A percentile compares a stretch with the other conserved stretches of the same genome.
Conservation (phyloP, 1,140 invertebrate genomes). For the Mycetomoellerius zeteki region DNA sequence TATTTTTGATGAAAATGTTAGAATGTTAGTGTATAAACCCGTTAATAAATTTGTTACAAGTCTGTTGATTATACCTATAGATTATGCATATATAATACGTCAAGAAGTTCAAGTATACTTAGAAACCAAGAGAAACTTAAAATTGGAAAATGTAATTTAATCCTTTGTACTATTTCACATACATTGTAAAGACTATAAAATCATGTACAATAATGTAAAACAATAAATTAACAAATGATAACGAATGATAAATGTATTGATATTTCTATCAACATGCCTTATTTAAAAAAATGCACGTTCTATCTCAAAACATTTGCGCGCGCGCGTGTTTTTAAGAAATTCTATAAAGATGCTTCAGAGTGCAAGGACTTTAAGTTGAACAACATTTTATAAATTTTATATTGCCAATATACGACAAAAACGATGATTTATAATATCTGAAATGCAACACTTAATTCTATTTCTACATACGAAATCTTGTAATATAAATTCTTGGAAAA, state of each 20-base stretch:
- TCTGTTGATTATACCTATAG: not conserved
- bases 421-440: not conserved
- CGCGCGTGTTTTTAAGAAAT: not conserved
- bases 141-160: slow-evolving; percentile 1
- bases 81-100: slow-evolving; percentile 12
- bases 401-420: slow-evolving; percentile 7
- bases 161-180: slow-evolving; percentile 37
- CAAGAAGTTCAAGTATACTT: not conserved
- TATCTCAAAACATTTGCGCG: not conserved
- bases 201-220: not conserved
- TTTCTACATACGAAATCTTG: not conserved
- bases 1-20: not conserved
- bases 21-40: not conserved
- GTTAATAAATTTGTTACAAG: not conserved
- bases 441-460: not conserved
- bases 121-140: not conserved
- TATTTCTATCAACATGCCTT: slow-evolving; percentile 15
- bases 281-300: not conserved
- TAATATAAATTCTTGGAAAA: not conserved
- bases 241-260: slow-evolving; percentile 6
- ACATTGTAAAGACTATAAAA: slow-evolving; percentile 5
- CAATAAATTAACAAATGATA: not conserved
- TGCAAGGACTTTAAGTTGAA: not conserved
- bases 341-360: not conserved
- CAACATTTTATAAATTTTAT: slow-evolving; percentile 33